Evolutionary conservation across 2,888 invertebrate genomes (phyloP).

Genomic region (Trichacis sp.): DNA sequence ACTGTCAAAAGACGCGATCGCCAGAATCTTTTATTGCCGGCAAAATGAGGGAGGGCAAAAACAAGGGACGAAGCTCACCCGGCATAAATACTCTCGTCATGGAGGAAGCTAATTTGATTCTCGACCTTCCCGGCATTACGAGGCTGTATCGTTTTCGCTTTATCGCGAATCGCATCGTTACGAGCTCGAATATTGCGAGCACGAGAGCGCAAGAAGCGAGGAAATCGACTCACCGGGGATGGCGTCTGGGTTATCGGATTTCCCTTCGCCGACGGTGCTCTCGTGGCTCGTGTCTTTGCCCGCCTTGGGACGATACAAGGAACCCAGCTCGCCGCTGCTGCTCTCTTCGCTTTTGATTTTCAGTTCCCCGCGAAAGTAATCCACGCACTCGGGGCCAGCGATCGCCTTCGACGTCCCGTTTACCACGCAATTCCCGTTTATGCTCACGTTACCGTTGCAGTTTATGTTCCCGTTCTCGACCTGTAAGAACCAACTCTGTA

Average conservation of each 20-base stretch:
- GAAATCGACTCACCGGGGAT: slow-evolving; percentile 29
- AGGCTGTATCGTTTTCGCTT: slow-evolving; percentile 11
- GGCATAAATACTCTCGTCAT: slow-evolving; percentile 4
- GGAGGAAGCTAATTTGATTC: slow-evolving; percentile 11
- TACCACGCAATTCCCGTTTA: slow-evolving; percentile 24
- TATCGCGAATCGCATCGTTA: slow-evolving; percentile 22
- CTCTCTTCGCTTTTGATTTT: slow-evolving; percentile 28
- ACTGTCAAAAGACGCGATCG: slow-evolving; percentile 28
- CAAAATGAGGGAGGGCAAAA: slow-evolving; percentile 3
- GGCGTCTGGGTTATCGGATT: slow-evolving; percentile 32
- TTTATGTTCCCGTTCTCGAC: slow-evolving; percentile 19
- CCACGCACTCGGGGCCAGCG: slow-evolving; percentile 29
- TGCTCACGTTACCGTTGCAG: slow-evolving; percentile 15
- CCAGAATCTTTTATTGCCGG: slow-evolving; percentile 32
- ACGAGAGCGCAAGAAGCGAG: slow-evolving; percentile 3
- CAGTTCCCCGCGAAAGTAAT: slow-evolving; percentile 33
- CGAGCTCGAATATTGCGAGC: slow-evolving; percentile 14
- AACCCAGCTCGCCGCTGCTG: slow-evolving; percentile 16
- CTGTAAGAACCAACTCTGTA: no score
- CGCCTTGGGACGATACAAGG: slow-evolving; percentile 16
- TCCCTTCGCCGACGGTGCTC: slow-evolving; percentile 23
- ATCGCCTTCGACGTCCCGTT: slow-evolving; percentile 28
- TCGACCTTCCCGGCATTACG: slow-evolving; percentile 8
- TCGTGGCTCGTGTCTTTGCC: slow-evolving; percentile 27
- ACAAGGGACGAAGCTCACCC: slow-evolving; percentile 8